Base-by-base conservation (phyloP, 2,888 invertebrate species). In the Callyntrura guangdongensis region DNA sequence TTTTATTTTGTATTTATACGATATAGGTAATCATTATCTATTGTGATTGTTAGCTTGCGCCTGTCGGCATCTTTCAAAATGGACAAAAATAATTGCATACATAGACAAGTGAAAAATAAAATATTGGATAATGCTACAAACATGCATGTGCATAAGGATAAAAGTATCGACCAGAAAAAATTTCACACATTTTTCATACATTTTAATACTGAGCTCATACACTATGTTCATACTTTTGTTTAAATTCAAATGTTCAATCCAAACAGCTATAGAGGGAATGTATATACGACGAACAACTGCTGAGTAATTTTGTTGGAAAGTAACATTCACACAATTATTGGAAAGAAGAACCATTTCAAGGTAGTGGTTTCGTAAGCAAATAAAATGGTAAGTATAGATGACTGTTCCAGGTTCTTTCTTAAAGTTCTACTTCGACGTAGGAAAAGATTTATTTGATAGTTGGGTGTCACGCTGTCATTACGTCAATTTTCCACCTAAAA, bases 121-220 rank as follows among this genome's bases (percentile, higher is more conserved):
- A 36, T 36, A 6, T 36, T 36, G 36, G 36, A 36, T 4, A 53
- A 53, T 9, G 53, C 12, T 53, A n/a, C 53, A 53, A 5, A 53
- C 8, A 53, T 14, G 12, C n/a, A 1, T 53, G 53, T 9, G 53
- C 53, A 53, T 2, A 53, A 53, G 53, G n/a, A 53, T 53, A 3
- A 2, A 9, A 53, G 53, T n/a, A 61, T 61, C 36, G 4, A 20
- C 17, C 11, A 17, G 67, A 27, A n/a, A 9, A 9, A 6, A 6
- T 14, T 5, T 4, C 25, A 67, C n/a, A 9, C 17, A 72, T 45
- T 49, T 49, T 49, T 47, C 8, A 45, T 45, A n/a, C 36, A 27
- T n/a, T 45, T 47, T 74, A 74, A 74, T 74, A 74, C 74, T 74
- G 74, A 49, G 22, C 74, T 22, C 74, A 49, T 72, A 61, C 20